Evolutionary conservation across 2,113 vertebrate species (phyloP).

Genomic region (Grus americana): DNA sequence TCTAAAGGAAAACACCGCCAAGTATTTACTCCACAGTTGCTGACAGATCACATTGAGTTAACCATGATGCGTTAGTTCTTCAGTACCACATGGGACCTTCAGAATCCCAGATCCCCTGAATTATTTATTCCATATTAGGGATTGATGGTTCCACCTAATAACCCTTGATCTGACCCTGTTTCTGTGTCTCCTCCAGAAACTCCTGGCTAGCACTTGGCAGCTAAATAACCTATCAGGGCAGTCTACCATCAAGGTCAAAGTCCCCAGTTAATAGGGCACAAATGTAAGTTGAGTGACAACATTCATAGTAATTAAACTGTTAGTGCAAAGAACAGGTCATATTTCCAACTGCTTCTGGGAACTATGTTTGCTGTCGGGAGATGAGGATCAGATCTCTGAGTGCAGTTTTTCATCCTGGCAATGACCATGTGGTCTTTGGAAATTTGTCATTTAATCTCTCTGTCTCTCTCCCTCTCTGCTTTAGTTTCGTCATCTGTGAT

Average conservation of each 20-base stretch:
- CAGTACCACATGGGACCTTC: neutral
- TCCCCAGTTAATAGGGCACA: slow-evolving; percentile 16
- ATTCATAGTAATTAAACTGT: slow-evolving; percentile 59
- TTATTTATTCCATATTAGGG: neutral
- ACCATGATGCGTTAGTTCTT: neutral
- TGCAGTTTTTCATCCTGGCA: slow-evolving; percentile 20
- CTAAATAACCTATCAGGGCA: neutral
- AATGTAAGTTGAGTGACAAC: slow-evolving; percentile 52
- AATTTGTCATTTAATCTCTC: slow-evolving; percentile 54
- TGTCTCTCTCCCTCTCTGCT: neutral
- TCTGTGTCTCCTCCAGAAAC: neutral
- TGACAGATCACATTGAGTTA: neutral
- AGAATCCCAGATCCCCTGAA: neutral
- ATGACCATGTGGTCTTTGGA: slow-evolving; percentile 20
- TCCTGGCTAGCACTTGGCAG: neutral
- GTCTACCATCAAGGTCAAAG: slow-evolving; percentile 28
- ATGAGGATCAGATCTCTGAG: slow-evolving; percentile 36
- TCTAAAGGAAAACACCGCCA: neutral
- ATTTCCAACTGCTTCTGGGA: slow-evolving; percentile 62
- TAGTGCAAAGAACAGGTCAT: slow-evolving; percentile 44
- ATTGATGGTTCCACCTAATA: neutral
- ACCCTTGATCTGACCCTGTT: neutral
- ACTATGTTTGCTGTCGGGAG: neutral
- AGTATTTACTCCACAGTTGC: neutral
- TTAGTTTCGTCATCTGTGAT: slow-evolving; percentile 8